These are phyloP conservation scores for Protonemura montana DNA, from an alignment of 2,888 invertebrate genomes.

Conservation along the genomic window DNA sequence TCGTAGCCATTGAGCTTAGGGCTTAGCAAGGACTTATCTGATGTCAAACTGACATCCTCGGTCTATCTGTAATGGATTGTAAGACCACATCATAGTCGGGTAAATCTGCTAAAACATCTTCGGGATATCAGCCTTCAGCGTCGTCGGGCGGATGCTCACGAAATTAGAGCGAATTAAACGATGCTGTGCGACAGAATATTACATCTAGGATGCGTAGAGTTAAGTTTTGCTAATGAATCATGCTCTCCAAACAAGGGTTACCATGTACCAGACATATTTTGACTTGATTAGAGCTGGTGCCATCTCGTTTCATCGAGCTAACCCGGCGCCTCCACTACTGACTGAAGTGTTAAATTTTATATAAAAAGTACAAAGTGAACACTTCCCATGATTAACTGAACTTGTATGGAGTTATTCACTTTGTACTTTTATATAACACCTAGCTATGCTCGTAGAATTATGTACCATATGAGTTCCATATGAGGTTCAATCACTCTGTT, in stretches of 20 bases:
- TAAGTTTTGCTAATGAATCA: neutral
- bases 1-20: slow-evolving; percentile 19
- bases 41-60: slow-evolving; percentile 8
- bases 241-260: neutral
- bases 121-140: neutral
- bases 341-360: neutral
- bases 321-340: neutral
- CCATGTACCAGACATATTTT: neutral
- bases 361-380: too few species aligned
- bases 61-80: slow-evolving; percentile 20
- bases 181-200: neutral
- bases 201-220: neutral
- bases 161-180: neutral
- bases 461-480: neutral
- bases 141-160: neutral
- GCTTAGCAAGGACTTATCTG: slow-evolving; percentile 30
- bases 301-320: too few species aligned
- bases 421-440: neutral
- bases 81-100: slow-evolving; percentile 20
- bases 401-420: neutral
- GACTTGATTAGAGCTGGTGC: neutral
- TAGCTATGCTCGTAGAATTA: neutral
- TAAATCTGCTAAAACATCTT: slow-evolving; percentile 7
- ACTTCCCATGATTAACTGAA: neutral
- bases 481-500: neutral